Conservation (phyloP, 2,888 invertebrate genomes). For the Trichacis sp. region DNA sequence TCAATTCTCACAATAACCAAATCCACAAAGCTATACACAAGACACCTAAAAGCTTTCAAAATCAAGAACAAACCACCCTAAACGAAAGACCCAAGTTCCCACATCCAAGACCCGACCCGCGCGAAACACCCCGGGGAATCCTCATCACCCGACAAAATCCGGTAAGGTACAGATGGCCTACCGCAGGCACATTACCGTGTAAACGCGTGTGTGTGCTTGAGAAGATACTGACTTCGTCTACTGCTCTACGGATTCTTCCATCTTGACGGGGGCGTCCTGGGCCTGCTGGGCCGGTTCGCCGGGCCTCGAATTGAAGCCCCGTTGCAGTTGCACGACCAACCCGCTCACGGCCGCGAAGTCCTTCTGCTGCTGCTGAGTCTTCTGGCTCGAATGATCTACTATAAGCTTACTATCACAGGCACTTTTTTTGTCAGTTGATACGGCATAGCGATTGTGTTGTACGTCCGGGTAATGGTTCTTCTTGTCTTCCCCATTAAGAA, state of each 20-base stretch:
- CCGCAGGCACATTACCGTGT: constrained; percentile 6
- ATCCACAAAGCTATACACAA: too few species aligned
- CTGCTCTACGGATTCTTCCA: constrained; percentile 68
- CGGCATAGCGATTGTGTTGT: constrained; percentile 64
- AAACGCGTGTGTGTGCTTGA: constrained; percentile 24
- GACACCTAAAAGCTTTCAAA: too few species aligned
- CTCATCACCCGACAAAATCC: neutral
- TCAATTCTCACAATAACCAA: too few species aligned
- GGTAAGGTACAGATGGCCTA: constrained; percentile 9
- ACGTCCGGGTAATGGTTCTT: constrained; percentile 66
- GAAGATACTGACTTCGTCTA: constrained; percentile 58
- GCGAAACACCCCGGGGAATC: constrained; percentile 1
- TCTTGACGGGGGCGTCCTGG: constrained; percentile 54
- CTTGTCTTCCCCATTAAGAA: constrained; percentile 58
- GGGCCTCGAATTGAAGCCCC: constrained; percentile 56
- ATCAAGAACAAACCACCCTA: too few species aligned
- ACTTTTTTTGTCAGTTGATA: constrained; percentile 70
- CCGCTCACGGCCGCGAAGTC: constrained; percentile 56
- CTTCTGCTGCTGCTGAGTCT: constrained; percentile 60
- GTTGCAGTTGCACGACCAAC: constrained; percentile 64
- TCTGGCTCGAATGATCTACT: constrained; percentile 69
- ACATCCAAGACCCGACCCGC: too few species aligned
- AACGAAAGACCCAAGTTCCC: too few species aligned
- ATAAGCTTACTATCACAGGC: constrained; percentile 71
- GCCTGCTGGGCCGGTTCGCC: constrained; percentile 41